A percentile compares a stretch with the other conserved stretches of the same genome.
phyloP scores from a whole-genome alignment of 1,140 invertebrate species.

The Adoxophyes honmai region DNA sequence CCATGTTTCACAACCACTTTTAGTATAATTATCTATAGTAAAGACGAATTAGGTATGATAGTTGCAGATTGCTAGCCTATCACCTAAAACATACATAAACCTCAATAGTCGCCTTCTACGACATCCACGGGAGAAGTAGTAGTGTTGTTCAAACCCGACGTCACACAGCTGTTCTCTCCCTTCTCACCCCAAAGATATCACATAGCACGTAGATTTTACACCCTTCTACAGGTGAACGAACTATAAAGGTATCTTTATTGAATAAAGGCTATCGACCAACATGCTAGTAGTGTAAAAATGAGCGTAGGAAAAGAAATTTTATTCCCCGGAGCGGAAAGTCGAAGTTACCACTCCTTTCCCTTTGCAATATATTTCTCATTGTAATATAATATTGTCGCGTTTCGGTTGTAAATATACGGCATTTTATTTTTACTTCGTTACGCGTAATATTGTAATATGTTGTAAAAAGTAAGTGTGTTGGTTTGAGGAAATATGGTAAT shows the following conservation, averaged over 20 bases:
- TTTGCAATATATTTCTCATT: conserved; percentile 9
- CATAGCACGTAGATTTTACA: not conserved
- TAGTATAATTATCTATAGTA: too few species aligned
- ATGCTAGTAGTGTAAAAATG: not conserved
- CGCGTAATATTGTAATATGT: not conserved
- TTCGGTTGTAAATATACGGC: conserved; percentile 8
- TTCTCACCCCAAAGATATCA: too few species aligned
- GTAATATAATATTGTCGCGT: conserved; percentile 14
- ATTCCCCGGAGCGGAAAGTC: not conserved
- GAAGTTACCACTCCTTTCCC: not conserved
- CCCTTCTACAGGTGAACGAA: not conserved
- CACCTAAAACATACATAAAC: too few species aligned
- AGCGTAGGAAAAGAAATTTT: not conserved
- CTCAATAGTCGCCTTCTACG: too few species aligned
- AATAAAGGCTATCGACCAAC: conserved; percentile 3
- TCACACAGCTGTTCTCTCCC: too few species aligned
- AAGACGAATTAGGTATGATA: too few species aligned
- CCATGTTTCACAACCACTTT: too few species aligned
- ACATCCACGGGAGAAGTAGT: too few species aligned
- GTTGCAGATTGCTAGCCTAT: too few species aligned
- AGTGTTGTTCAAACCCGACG: too few species aligned
- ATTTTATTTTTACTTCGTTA: conserved; percentile 3
- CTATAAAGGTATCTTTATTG: conserved; percentile 6
- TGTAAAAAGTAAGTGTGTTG: too few species aligned
- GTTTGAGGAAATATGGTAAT: too few species aligned